Evolutionary conservation across 2,113 vertebrate genomes (phyloP), one percentile per base, ranked within the genome.

Genomic region (Grallaria varia): DNA sequence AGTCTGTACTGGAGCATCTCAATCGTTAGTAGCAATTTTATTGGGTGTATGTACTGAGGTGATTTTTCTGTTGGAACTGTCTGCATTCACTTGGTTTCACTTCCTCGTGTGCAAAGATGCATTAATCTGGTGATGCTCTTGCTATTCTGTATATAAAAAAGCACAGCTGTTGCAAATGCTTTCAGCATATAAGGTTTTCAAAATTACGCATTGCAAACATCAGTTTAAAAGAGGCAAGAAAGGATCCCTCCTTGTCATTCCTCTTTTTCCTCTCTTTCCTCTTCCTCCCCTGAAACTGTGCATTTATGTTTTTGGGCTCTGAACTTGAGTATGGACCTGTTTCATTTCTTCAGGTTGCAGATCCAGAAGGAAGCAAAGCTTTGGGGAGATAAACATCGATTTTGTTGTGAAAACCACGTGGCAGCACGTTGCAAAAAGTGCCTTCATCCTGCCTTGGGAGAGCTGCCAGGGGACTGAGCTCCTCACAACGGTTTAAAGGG

Each of bases 321-420:
- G 47, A 92, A 52, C 39, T 77, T 31, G 14, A 84, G 35, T n/a
- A 63, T 0, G 4, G 37, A 58, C 23, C 25, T 67, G 4, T 31
- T 77, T 78, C 1, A 9, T 74, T 58, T 81, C 52, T 78, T 81
- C 53, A 52, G n/a, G 39, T 49, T 72, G 64, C 39, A 74, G 55
- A 50, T 75, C 28, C 0, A 0, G 56, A 87, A 93, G 45, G 42
- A 84, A 40, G 7, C 0, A 0, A 45, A 60, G 53, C n/a, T 59
- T 71, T 76, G 92, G 22, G 62, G 22, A 69, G 53, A 33, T 23
- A 50, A 83, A 27, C 13, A 5, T 3, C 49, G 8, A 50, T 78
- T 84, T 74, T 90, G 5, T 67, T 5, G 12, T 40, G 67, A 42
- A 64, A 76, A 47, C 22, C 44, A 24, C 0, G 0, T 2, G 1